Conservation (phyloP, 2,888 invertebrate genomes). For the Eupeodes latifasciatus region DNA sequence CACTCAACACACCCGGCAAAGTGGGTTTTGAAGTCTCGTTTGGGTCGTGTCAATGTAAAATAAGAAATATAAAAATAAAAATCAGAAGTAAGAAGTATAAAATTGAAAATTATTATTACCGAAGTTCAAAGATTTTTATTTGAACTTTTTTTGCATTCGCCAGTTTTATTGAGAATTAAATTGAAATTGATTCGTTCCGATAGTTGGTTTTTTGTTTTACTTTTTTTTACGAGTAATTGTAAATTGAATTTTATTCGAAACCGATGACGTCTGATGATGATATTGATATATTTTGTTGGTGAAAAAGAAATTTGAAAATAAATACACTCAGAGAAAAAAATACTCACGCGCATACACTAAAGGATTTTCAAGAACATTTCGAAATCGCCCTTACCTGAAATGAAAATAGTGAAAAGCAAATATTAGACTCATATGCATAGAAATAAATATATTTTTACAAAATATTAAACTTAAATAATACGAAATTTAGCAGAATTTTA, state of each 20-base stretch:
- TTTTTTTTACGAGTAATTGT: constrained; percentile 35
- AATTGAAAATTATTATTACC: constrained; percentile 41
- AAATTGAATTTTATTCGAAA: constrained; percentile 50
- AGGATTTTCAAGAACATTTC: neutral
- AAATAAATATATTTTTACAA: too few relatives aligned
- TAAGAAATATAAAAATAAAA: constrained; percentile 23
- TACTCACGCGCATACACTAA: neutral
- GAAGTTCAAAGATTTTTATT: constrained; percentile 44
- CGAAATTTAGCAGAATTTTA: too few relatives aligned
- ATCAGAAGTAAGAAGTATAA: constrained; percentile 6
- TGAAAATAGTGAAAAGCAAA: too few relatives aligned
- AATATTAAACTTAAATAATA: too few relatives aligned
- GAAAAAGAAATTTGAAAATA: neutral
- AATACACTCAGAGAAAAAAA: constrained; percentile 9
- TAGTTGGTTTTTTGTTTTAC: constrained; percentile 55
- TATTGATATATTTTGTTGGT: neutral
- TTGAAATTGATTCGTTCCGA: constrained; percentile 64
- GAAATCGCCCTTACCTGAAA: too few relatives aligned
- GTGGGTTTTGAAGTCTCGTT: neutral
- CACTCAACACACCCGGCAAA: neutral
- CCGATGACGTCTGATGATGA: constrained; percentile 17
- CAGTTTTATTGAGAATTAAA: constrained; percentile 56
- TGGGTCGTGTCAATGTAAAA: neutral
- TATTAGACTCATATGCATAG: too few relatives aligned
- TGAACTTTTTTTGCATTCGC: constrained; percentile 1